Evolutionary conservation across 2,888 invertebrate species (phyloP), one percentile per base, ranked within the genome.

Genomic region (Danaus chrysippus): DNA sequence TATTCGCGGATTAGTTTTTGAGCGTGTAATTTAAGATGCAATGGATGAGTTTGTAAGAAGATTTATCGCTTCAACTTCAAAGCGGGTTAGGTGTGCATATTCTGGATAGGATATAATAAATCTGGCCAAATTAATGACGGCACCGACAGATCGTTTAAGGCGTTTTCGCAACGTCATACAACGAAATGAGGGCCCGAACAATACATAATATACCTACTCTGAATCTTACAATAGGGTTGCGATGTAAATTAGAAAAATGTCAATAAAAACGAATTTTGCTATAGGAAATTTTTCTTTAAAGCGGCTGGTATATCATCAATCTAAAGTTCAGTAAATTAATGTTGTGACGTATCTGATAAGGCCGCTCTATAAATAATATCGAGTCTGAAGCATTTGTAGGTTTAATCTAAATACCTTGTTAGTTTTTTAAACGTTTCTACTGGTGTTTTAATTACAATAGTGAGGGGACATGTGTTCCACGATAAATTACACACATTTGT

Each of bases 71-170:
- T 49, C 59, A 68, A 70, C 70, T 71, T 69, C 66, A 56, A 64
- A 68, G 66, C 70, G 69, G 68, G 70, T 70, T 69, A 71, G 70
- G 72, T 72, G 71, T 76, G 76, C 76, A 75, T 76, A 77, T 75
- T 81, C 80, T 80, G 63, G 69, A 66, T 73, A 78, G 78, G 76
- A 75, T 82, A 78, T 85, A 87, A 89, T 88, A 88, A 89, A 88
- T 90, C 87, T 79, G 84, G 75, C 64, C 77, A 83, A 86, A 90
- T 90, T 88, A 90, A 88, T 88, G 85, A 72, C 79, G 75, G 76
- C 70, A 74, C 86, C 80, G 88, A 86, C 89, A 83, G 86, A 88
- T 84, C 89, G 87, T 85, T 90, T 87, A 87, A 77, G 71, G 76
- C 70, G 72, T 79, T 85, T 82, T 78, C 73, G 84, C 87, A 70